Evolutionary conservation across 2,113 vertebrate species (phyloP), one percentile per base, ranked within the genome.

Genomic region (Nothocercus nigrocapillus): DNA sequence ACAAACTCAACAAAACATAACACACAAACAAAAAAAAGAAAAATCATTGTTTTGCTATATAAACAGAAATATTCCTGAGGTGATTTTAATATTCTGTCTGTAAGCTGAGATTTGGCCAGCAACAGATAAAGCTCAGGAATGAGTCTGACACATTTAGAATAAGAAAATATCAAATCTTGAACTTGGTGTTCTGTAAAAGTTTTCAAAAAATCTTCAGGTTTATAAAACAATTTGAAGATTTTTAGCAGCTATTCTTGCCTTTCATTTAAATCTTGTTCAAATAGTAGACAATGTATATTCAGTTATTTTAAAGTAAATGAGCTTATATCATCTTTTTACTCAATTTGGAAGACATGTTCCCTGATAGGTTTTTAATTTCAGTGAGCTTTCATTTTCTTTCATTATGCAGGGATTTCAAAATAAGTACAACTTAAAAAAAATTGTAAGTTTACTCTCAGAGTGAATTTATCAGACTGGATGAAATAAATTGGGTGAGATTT

Each of bases 161-260:
- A 5, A 1, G 0, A 70, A 54, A 17, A 77, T 72, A 53, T 0
- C 5, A 34, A 7, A 7, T 15, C 1, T 54, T 53, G 30, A 59
- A 25, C 59, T 18, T 68, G 7, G 15, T 17, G 27, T 45, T 83
- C 42, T 61, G 11, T 49, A 16, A 62, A 62, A 62, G 59, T 11
- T 61, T 61, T 20, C 32, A 61, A 61, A 34, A 61, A 61, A 11
- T 34, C 59, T 34, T 54, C 27, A 78, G 32, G 8, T 25, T 85
- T 9, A 40, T 38, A 44, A 54, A 69, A 61, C 3, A 49, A 49
- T 76, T 19, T 58, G 4, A 63, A 28, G 24, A n/a, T 19, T 49
- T 92, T 70, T 62, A 36, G 21, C 15, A 19, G 5, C 2, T 84
- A 30, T 81, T 38, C 18, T 34, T 74, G 4, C 13, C 5, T 56